phyloP scores from a whole-genome alignment of 1,140 invertebrate species.

The Drosophila quadrilineata region DNA sequence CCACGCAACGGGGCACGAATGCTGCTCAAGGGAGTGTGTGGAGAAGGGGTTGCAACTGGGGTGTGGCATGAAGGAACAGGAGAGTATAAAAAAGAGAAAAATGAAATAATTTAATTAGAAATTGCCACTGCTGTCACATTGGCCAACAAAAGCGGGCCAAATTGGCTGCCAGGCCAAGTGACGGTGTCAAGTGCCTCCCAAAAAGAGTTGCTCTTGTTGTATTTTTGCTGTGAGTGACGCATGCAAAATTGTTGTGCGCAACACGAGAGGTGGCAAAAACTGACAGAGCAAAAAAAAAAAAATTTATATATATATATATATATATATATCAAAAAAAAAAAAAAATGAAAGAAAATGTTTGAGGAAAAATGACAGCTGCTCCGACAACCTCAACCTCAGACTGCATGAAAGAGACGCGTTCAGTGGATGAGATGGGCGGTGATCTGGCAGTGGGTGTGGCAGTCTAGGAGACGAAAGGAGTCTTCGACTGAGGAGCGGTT shows the following conservation, averaged over 20 bases:
- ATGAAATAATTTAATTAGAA: constrained; percentile 79
- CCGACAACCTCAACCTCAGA: constrained; percentile 11
- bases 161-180: constrained; percentile 54
- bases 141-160: constrained; percentile 73
- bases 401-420: neutral
- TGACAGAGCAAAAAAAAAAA: too few relatives aligned
- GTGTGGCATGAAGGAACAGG: neutral
- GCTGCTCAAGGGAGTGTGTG: constrained; percentile 1
- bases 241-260: constrained; percentile 68
- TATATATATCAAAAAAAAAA: too few relatives aligned
- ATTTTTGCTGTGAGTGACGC: constrained; percentile 53
- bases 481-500: constrained; percentile 54
- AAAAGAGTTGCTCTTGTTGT: constrained; percentile 56
- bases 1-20: too few relatives aligned
- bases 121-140: constrained; percentile 75
- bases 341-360: neutral
- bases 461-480: constrained; percentile 44
- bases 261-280: constrained; percentile 21
- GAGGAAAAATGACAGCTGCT: constrained; percentile 60
- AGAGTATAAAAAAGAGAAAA: too few relatives aligned
- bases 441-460: neutral
- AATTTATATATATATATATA: too few relatives aligned
- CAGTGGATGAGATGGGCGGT: neutral
- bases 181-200: neutral
- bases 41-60: neutral